Conservation (phyloP, 2,888 invertebrate species). For the Furcula furcula region DNA sequence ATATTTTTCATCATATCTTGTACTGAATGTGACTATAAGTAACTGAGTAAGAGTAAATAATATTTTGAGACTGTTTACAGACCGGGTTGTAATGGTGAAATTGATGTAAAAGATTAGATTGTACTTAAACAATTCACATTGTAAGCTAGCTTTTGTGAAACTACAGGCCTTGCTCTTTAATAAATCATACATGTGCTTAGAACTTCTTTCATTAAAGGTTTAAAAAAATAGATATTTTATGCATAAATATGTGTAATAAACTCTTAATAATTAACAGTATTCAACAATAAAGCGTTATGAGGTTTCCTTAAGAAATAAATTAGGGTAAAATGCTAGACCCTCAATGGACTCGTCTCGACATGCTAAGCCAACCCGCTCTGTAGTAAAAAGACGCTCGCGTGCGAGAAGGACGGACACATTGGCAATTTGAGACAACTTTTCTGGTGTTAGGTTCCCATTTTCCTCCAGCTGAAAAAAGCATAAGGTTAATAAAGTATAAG, state of each 20-base stretch:
- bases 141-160: conserved; percentile 53
- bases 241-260: conserved; percentile 2
- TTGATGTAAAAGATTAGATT: conserved; percentile 21
- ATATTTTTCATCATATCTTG: conserved; percentile 30
- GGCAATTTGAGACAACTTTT: conserved; percentile 91
- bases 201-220: conserved; percentile 21
- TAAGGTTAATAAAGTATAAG: conserved; percentile 10
- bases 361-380: conserved; percentile 92
- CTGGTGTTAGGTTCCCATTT: conserved; percentile 89
- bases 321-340: conserved; percentile 96
- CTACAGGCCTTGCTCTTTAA: conserved; percentile 47
- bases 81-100: conserved; percentile 21
- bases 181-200: conserved; percentile 55
- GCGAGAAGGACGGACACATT: conserved; percentile 95
- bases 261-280: conserved; percentile 1
- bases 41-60: conserved; percentile 34
- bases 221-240: conserved; percentile 4
- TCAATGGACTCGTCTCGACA: conserved; percentile 98
- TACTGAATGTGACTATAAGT: conserved; percentile 14
- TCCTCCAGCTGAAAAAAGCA: conserved; percentile 84
- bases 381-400: conserved; percentile 92
- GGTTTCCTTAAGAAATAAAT: conserved; percentile 85
- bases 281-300: conserved; percentile 23
- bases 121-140: conserved; percentile 13
- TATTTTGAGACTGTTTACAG: conserved; percentile 65